Conservation (phyloP, 2,888 invertebrate species). For the Pseudanteris insignis region DNA sequence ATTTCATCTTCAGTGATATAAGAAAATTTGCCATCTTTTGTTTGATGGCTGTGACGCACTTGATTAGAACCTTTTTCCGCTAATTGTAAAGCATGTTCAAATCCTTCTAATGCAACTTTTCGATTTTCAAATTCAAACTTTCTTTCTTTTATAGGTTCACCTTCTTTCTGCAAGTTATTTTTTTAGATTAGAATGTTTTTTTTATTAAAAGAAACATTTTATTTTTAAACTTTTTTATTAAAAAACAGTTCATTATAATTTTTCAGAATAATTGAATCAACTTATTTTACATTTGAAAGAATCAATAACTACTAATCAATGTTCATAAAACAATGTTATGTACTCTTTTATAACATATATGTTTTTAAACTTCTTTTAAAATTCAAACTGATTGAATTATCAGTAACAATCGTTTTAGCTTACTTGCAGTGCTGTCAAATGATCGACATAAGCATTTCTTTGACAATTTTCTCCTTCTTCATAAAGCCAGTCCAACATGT, state of each 20-base stretch:
- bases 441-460: slow-evolving; percentile 72
- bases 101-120: slow-evolving; percentile 81
- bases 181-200: too few relatives aligned
- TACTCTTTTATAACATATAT: slow-evolving; percentile 1
- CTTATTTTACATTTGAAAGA: too few relatives aligned
- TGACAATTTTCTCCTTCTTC: slow-evolving; percentile 96
- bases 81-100: slow-evolving; percentile 79
- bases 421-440: slow-evolving; percentile 57
- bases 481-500: slow-evolving; percentile 96
- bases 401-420: not conserved
- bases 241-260: too few relatives aligned
- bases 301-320: too few relatives aligned
- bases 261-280: too few relatives aligned
- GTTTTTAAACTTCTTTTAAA: too few relatives aligned
- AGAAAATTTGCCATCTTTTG: slow-evolving; percentile 77
- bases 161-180: slow-evolving; percentile 79
- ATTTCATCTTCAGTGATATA: slow-evolving; percentile 87
- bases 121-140: slow-evolving; percentile 83
- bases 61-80: slow-evolving; percentile 83
- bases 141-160: slow-evolving; percentile 89
- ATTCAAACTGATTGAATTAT: too few relatives aligned
- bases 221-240: too few relatives aligned
- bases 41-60: slow-evolving; percentile 66
- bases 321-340: too few relatives aligned
- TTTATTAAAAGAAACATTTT: too few relatives aligned